phyloP scores from a whole-genome alignment of 2,113 vertebrate species.

The Anguilla japonica region DNA sequence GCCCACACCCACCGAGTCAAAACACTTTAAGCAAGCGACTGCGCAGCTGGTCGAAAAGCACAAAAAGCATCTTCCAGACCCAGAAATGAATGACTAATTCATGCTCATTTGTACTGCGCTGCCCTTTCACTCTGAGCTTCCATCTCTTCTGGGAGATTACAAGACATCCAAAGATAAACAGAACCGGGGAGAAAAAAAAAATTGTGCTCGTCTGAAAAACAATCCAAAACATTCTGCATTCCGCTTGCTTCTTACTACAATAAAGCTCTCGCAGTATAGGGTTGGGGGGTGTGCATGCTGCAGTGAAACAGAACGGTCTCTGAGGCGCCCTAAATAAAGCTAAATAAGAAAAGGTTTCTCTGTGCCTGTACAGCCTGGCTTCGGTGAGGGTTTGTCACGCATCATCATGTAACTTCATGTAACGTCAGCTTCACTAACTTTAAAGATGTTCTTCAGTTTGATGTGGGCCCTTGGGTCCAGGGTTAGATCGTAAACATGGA shows the following conservation, averaged over 20 bases:
- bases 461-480: background rate
- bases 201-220: background rate
- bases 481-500: background rate
- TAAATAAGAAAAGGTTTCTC: background rate
- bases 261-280: background rate
- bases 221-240: background rate
- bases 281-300: background rate
- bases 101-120: constrained; percentile 8
- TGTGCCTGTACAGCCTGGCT: background rate
- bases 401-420: background rate
- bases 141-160: background rate
- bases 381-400: background rate
- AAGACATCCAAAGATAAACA: background rate
- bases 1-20: background rate
- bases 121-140: background rate
- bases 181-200: background rate
- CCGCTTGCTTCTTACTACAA: background rate
- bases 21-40: constrained; percentile 37
- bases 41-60: constrained; percentile 52
- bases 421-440: background rate
- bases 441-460: background rate
- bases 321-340: background rate
- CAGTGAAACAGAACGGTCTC: background rate
- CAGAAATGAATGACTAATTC: constrained; percentile 53
- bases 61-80: constrained; percentile 38